A percentile compares a stretch with the other conserved stretches of the same genome.
phyloP scores from a whole-genome alignment of 2,113 vertebrate species.

The Phaethornis superciliosus region DNA sequence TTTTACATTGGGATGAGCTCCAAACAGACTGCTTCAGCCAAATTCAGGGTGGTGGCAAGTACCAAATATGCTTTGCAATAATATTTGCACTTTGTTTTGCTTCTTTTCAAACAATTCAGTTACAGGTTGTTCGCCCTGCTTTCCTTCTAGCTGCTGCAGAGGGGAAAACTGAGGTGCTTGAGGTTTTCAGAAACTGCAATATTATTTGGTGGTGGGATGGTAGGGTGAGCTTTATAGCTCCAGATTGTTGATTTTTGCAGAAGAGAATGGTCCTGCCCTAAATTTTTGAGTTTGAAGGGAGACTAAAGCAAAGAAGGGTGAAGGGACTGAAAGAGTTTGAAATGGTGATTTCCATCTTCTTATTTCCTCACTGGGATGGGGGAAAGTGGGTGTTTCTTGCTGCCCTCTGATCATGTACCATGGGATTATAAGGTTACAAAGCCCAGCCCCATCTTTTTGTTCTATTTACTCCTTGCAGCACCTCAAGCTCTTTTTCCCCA shows the following conservation, averaged over 20 bases:
- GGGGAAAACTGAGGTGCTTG: not conserved
- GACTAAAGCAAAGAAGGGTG: not conserved
- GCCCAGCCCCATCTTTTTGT: not conserved
- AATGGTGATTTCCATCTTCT: not conserved
- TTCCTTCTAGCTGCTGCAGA: not conserved
- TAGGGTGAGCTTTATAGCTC: not conserved
- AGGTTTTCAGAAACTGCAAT: not conserved
- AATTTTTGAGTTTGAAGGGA: not conserved
- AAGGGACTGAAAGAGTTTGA: not conserved
- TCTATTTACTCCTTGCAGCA: not conserved
- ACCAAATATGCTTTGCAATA: not conserved
- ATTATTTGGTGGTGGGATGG: not conserved
- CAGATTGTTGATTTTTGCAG: not conserved
- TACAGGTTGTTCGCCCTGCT: not conserved
- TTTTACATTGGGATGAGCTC: not conserved
- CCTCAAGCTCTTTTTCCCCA: not conserved
- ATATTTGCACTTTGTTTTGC: not conserved
- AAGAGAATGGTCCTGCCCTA: not conserved
- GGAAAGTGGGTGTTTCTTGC: not conserved
- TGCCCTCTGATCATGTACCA: rapidly evolving
- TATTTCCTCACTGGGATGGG: not conserved
- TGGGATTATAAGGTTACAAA: not conserved
- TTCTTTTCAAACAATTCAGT: not conserved
- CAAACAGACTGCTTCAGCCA: not conserved
- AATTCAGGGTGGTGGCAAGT: not conserved